Evolutionary conservation across 1,140 invertebrate species (phyloP).

Genomic region (Pentalonia nigronervosa): DNA sequence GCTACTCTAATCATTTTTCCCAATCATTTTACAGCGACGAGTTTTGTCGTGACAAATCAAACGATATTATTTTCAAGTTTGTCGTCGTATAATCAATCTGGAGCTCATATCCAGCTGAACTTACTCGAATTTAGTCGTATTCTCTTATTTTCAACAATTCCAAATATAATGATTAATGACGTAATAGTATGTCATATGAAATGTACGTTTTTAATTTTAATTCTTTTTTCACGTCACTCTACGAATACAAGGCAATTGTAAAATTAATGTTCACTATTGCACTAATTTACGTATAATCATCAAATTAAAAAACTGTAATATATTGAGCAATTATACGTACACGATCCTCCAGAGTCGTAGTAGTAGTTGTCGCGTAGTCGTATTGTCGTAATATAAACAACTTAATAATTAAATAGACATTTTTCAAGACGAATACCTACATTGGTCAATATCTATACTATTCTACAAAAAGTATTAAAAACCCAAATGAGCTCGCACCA

Average conservation of each 20-base stretch:
- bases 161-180: neutral
- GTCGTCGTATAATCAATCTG: neutral
- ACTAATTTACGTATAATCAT: neutral
- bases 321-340: neutral
- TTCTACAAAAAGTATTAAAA: neutral
- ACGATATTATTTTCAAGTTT: neutral
- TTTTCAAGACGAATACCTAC: neutral
- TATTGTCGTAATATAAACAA: neutral
- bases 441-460: neutral
- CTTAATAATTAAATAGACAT: neutral
- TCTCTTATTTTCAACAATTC: neutral
- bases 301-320: neutral
- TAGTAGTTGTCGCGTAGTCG: no score
- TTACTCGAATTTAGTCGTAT: neutral
- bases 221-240: neutral
- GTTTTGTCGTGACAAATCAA: neutral
- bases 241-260: neutral
- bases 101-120: neutral
- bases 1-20: neutral
- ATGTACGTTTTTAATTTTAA: neutral
- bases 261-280: neutral
- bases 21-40: neutral
- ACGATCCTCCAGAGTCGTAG: neutral
- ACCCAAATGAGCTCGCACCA: neutral
- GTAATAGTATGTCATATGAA: neutral